Conservation (phyloP, 2,113 vertebrate genomes). For the Verasper variegatus region DNA sequence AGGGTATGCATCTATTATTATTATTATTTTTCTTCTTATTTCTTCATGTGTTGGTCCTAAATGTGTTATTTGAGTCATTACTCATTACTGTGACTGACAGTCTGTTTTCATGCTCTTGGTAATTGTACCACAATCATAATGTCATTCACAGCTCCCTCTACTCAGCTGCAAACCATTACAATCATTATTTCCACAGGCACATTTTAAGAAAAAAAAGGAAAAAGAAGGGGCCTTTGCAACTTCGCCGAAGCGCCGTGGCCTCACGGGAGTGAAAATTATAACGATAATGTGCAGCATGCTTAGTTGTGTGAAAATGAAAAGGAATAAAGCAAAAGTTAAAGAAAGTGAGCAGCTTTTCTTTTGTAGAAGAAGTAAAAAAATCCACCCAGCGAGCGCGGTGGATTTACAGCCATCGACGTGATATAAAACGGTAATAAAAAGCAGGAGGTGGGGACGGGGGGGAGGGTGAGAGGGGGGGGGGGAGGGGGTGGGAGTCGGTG, state of each 20-base stretch:
- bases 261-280: conserved; percentile 74
- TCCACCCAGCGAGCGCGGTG: conserved; percentile 43
- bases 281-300: conserved; percentile 67
- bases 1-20: conserved; percentile 80
- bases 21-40: conserved; percentile 49
- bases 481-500: neutral
- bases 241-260: conserved; percentile 64
- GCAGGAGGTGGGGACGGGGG: conserved; percentile 29
- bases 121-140: conserved; percentile 85
- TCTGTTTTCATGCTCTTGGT: conserved; percentile 79
- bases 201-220: conserved; percentile 54
- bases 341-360: conserved; percentile 30
- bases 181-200: conserved; percentile 85
- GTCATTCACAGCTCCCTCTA: conserved; percentile 82
- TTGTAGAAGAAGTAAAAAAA: conserved; percentile 26
- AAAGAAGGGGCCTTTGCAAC: conserved; percentile 61
- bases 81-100: conserved; percentile 77
- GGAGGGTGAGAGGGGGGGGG: neutral
- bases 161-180: conserved; percentile 86
- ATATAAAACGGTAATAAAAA: conserved; percentile 71
- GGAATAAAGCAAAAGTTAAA: conserved; percentile 32
- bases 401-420: conserved; percentile 63
- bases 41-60: conserved; percentile 59
- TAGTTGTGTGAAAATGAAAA: conserved; percentile 55
- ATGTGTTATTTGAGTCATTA: conserved; percentile 77